Conservation (phyloP, 1,140 invertebrate species). For the Holotrichia oblita region DNA sequence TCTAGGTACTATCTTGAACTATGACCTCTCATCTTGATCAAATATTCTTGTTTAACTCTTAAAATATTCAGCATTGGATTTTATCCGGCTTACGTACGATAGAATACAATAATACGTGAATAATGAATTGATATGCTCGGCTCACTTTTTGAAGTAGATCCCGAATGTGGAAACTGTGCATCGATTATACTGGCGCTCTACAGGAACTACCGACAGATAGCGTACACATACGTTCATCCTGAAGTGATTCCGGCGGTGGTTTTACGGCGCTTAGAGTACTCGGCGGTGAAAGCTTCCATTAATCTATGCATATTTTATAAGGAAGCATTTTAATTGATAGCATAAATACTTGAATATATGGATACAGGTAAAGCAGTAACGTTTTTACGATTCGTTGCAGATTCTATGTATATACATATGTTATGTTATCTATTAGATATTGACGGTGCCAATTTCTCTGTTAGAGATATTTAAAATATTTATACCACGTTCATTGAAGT, state of each 20-base stretch:
- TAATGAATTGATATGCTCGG: neutral
- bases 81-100: neutral
- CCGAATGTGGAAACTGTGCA: neutral
- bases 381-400: neutral
- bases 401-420: neutral
- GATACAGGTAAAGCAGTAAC: no score
- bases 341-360: neutral
- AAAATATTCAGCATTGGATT: neutral
- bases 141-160: neutral
- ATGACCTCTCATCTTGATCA: neutral
- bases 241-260: neutral
- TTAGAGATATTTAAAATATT: neutral
- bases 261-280: neutral
- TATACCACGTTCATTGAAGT: neutral
- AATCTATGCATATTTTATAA: neutral
- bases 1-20: no score
- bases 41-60: neutral
- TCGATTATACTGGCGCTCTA: neutral
- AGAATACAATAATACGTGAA: neutral
- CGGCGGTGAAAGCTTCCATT: conserved; percentile 3
- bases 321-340: neutral
- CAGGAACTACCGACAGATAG: neutral
- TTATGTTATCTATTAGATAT: neutral
- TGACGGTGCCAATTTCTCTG: neutral
- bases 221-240: neutral